phyloP scores from a whole-genome alignment of 2,797 vertebrate genomes.

The Semotilus atromaculatus region DNA sequence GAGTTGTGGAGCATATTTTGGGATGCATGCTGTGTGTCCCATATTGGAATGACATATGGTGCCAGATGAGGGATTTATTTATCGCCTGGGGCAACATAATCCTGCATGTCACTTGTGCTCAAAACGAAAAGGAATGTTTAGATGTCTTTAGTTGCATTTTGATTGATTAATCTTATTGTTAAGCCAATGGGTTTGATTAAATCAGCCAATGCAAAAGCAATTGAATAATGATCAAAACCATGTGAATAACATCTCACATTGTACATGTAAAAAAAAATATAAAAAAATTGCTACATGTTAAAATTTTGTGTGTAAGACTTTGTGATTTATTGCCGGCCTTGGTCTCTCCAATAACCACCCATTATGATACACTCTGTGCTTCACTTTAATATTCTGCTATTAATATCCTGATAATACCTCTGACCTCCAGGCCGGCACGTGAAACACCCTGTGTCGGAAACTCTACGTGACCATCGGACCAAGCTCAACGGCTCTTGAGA shows the following conservation, averaged over 20 bases:
- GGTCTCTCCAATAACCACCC: not conserved
- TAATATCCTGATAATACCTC: not conserved
- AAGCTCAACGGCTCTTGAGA: not conserved
- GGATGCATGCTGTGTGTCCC: constrained; percentile 43
- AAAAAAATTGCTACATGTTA: too few relatives aligned
- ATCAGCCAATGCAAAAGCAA: not conserved
- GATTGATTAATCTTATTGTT: not conserved
- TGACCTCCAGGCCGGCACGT: not conserved
- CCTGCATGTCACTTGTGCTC: constrained; percentile 25
- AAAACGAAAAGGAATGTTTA: constrained; percentile 9
- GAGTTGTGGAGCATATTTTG: constrained; percentile 14
- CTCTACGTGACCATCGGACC: not conserved
- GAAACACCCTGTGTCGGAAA: not conserved
- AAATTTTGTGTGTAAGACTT: not conserved
- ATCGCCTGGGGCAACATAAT: constrained; percentile 19
- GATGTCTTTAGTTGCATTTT: not conserved
- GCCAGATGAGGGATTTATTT: constrained; percentile 17
- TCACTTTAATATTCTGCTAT: not conserved
- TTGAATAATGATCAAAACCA: not conserved
- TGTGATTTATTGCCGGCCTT: not conserved
- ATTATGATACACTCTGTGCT: not conserved
- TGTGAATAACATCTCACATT: not conserved
- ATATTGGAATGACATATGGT: constrained; percentile 58
- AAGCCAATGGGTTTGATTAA: not conserved
- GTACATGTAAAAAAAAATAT: not conserved